Base-by-base conservation (phyloP, 2,888 invertebrate genomes). In the Eupithecia insigniata region DNA sequence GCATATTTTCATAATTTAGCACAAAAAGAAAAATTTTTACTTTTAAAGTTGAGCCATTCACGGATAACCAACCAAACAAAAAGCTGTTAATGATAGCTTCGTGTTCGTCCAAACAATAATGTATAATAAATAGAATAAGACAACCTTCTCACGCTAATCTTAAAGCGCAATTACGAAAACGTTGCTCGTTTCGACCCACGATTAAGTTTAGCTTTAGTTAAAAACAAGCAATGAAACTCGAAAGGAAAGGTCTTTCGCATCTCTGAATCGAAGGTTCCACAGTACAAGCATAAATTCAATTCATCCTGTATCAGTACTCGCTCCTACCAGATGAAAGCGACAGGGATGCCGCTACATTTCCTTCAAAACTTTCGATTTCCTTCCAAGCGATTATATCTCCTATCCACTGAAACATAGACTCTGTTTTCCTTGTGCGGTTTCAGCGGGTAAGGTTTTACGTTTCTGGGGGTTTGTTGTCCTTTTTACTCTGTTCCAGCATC, bases 281-380 rank as follows among this genome's bases (percentile, higher is more conserved):
- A 80, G 90, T 92, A 82, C 81, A 82, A 80, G 89, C 82, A 85
- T 85, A 91, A 91, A 93, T 93, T 92, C 88, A 92, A 93, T 92
- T 93, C 91, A 89, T 91, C 86, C 90, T 89, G 91, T 91, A 89
- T 92, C 89, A 89, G 80, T 87, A 87, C 90, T 89, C 84, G 85
- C 81, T 87, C 92, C 92, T 92, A 92, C 90, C 91, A 90, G 90
- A 89, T 82, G 86, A 87, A 85, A 85, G 92, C 84, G 86, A 82
- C 89, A 93, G 86, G 85, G 93, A 93, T 77, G 82, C 83, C 80
- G 79, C 78, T 80, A 89, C 80, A 84, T 83, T 89, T 93, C 93
- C 92, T 92, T 90, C 87, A 89, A 89, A 92, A 85, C 83, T 87
- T 85, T 79, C 78, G 78, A 32, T 79, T 81, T 75, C 65, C 65